phyloP scores from a whole-genome alignment of 2,113 vertebrate species.

The Hippocampus abdominalis region DNA sequence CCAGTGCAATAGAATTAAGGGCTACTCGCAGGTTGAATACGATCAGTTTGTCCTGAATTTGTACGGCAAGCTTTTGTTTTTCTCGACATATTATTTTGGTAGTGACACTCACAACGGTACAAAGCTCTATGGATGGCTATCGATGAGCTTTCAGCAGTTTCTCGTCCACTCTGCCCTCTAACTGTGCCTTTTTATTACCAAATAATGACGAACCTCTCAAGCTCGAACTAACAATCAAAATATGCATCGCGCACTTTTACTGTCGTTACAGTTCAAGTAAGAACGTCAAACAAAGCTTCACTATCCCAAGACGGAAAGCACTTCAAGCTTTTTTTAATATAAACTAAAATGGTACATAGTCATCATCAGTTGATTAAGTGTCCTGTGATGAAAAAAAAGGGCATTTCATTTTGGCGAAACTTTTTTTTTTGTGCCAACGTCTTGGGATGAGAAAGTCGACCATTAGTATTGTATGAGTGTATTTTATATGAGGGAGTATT shows the following conservation, averaged over 20 bases:
- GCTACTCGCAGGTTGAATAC: neutral
- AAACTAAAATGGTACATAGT: constrained; percentile 39
- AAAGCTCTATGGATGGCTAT: neutral
- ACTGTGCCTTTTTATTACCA: constrained; percentile 1
- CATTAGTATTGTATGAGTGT: neutral
- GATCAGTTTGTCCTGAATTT: neutral
- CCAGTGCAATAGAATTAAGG: neutral
- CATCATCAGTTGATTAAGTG: constrained; percentile 22
- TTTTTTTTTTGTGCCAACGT: constrained; percentile 10
- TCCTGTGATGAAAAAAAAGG: constrained; percentile 12
- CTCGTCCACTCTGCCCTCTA: neutral
- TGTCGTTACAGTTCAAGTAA: constrained; percentile 25
- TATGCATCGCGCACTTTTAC: constrained; percentile 63
- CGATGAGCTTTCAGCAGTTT: neutral
- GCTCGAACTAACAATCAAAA: constrained; percentile 1
- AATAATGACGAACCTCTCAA: neutral
- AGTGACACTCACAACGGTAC: neutral
- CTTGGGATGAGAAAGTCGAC: neutral
- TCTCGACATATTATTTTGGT: neutral
- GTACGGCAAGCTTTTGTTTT: too few species aligned
- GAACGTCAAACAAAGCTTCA: constrained; percentile 3
- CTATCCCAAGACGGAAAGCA: constrained; percentile 32
- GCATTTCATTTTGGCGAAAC: constrained; percentile 8
- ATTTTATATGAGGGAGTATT: neutral
- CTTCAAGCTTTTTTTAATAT: constrained; percentile 13